These are phyloP conservation scores for Ophiodon elongatus DNA, from an alignment of 2,113 vertebrate genomes.

Conservation along the genomic window DNA sequence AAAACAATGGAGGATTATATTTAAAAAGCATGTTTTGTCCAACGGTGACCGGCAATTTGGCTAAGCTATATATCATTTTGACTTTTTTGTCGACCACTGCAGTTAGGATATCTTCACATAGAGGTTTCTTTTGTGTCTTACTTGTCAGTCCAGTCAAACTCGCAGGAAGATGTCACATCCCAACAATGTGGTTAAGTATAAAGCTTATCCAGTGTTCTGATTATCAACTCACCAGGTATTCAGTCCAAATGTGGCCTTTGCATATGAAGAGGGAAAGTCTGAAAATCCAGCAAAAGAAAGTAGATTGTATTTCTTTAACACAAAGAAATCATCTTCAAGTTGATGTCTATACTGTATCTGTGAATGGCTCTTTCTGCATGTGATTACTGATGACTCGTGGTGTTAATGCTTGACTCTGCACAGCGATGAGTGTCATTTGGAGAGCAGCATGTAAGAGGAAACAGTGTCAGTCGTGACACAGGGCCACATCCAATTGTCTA, in stretches of 20 bases:
- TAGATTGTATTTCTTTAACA: background rate
- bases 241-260: background rate
- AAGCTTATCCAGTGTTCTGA: slow-evolving; percentile 33
- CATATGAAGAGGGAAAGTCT: background rate
- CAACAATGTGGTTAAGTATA: slow-evolving; percentile 40
- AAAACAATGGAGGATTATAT: slow-evolving; percentile 84
- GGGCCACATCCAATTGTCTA: slow-evolving; percentile 79
- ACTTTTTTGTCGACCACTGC: slow-evolving; percentile 82
- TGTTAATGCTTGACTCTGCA: slow-evolving; percentile 58
- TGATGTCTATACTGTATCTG: slow-evolving; percentile 2
- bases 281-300: slow-evolving; percentile 16
- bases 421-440: slow-evolving; percentile 66
- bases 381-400: slow-evolving; percentile 53
- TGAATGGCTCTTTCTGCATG: slow-evolving; percentile 32
- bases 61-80: slow-evolving; percentile 86
- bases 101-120: slow-evolving; percentile 75
- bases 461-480: slow-evolving; percentile 74
- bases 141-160: slow-evolving; percentile 41
- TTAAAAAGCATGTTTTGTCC: slow-evolving; percentile 82
- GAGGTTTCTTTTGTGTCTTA: slow-evolving; percentile 68
- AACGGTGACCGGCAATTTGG: slow-evolving; percentile 75
- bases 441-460: slow-evolving; percentile 60
- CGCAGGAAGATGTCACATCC: slow-evolving; percentile 30
- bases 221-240: slow-evolving; percentile 19
- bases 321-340: background rate